Evolutionary conservation across 2,113 vertebrate species (phyloP), one percentile per base, ranked within the genome.

Genomic region (Lophura nycthemera): DNA sequence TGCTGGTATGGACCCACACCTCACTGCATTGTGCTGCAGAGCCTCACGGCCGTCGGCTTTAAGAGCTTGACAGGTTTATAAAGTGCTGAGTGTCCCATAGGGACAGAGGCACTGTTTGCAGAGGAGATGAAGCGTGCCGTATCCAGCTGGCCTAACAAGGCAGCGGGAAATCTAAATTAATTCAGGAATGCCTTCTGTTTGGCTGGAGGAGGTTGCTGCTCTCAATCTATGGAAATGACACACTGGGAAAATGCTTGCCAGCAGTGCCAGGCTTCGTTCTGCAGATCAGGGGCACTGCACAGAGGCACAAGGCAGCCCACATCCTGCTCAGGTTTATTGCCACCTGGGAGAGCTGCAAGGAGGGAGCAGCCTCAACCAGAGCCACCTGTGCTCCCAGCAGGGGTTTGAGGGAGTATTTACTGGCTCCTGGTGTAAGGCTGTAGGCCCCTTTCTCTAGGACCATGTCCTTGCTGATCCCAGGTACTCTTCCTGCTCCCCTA

Each of bases 81-180:
- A 98, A 98, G 98, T 98, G 98, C 98, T 97, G 98, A 99, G 97
- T 97, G 98, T 97, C 98, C 99, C 98, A 94, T 7, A 18, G 98
- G 98, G 98, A 96, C n/a, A 30, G 34, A 75, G 69, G 96, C 97
- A 97, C 97, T 92, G 97, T 93, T 95, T 54, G 86, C 91, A 54
- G 90, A 81, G 94, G 93, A 93, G 93, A 82, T 95, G 95, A 94
- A 93, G 94, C 84, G 54, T 66, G 94, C 94, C 75, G 48, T 40
- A 90, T 92, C 95, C 97, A 97, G 97, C 97, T 97, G 97, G 77
- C 34, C 79, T 82, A 90, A 88, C 59, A 72, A 93, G 94, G 87
- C 90, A 91, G 92, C 32, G 78, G 93, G 95, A 96, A 95, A 97
- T 97, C 95, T 96, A 95, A 97, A 97, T 97, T 96, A 97, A 97